Conservation (phyloP, 2,113 vertebrate species). For the Cyprinodon tularosa region DNA sequence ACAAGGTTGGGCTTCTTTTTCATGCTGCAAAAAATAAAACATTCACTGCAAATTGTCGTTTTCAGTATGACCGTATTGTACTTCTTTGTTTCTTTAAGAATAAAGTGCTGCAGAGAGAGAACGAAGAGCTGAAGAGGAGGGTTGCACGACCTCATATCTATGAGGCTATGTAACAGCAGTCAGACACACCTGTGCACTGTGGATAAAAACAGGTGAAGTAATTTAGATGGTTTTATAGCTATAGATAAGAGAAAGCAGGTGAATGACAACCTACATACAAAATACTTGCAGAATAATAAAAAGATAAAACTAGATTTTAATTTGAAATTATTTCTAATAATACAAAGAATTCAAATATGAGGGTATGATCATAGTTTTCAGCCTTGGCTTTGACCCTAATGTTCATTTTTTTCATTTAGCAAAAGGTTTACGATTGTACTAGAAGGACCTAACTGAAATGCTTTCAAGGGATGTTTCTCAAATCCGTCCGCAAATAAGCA, state of each 20-base stretch:
- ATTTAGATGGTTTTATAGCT: neutral
- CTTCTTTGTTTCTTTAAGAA: constrained; percentile 57
- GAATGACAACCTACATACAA: too few species aligned
- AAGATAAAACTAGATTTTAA: neutral
- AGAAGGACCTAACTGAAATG: neutral
- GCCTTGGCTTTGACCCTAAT: neutral
- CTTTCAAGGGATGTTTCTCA: neutral
- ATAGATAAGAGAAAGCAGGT: too few species aligned
- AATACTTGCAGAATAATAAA: neutral
- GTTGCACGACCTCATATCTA: constrained; percentile 35
- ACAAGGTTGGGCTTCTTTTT: constrained; percentile 65
- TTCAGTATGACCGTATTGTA: too few species aligned
- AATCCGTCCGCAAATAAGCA: neutral
- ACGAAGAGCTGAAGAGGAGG: constrained; percentile 70
- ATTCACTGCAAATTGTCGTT: neutral
- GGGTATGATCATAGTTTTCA: neutral
- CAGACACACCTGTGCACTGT: neutral
- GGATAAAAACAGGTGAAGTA: too few species aligned
- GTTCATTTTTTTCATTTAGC: neutral
- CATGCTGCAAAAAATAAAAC: neutral
- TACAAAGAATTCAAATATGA: too few species aligned
- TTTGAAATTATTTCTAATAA: neutral
- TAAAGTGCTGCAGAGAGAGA: constrained; percentile 78
- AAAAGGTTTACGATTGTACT: neutral
- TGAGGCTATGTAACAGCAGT: neutral